Evolutionary conservation across 2,797 vertebrate species (phyloP), one percentile per base, ranked within the genome.

Genomic region (Neoniphon sammara): DNA sequence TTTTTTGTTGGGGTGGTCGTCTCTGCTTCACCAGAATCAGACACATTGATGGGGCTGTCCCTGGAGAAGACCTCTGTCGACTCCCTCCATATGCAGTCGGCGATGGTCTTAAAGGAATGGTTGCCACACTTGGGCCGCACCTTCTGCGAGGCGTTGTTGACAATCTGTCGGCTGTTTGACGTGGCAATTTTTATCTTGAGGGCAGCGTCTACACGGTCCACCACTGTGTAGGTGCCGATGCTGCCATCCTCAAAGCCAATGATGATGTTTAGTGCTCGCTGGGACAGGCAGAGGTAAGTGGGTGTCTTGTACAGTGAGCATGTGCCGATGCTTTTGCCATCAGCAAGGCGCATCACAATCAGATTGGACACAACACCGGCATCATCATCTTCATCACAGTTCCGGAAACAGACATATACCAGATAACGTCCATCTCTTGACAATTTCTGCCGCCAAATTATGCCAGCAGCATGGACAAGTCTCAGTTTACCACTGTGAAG

Each of bases 171-270:
- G 91, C 98, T 99, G 86, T 99, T 99, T 49, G 98, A 99, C 65
- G 98, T 99, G 87, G 98, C 98, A 12, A 99, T 99, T 91, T 99
- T 99, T 81, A 99, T 99, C 90, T 99, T 99, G 81, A 99, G 93
- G 2, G 98, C 95, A 0, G 98, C 98, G 2, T 99, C 98, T 0
- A 99, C 98, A 0, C 98, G 95, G 80, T 99, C 98, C 76, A 99
- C 98, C 7, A 99, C 98, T 0, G 98, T 99, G 88, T 99, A 99
- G 4, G 97, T 98, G 72, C 97, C 97, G 20, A 99, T 97, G 87
- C 98, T 99, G 65, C 98, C 98, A 0, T 99, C 98, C 31, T 99
- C 98, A 53, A 99, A 99, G 59, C 98, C 98, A 12, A 99, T 95
- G 60, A 99, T 97, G 84, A 99, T 98, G 91, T 99, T 96, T 76